Percentiles rank a stretch among this genome's conserved stretches.
phyloP scores from a whole-genome alignment of 1,140 invertebrate species.

The Euwallacea fornicatus region DNA sequence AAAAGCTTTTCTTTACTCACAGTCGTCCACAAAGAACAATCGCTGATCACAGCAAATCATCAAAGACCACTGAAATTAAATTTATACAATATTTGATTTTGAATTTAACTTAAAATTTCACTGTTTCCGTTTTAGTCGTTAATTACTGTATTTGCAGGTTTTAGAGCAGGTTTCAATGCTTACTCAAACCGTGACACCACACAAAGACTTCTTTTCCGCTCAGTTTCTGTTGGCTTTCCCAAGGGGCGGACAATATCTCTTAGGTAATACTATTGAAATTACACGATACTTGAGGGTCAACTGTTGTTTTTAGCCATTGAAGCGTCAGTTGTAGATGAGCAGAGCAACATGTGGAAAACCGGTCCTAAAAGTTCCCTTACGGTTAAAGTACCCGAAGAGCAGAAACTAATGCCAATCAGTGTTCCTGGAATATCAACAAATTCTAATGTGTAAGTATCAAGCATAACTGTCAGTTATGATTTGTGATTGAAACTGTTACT shows the following conservation, averaged over 20 bases:
- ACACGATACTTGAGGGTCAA: background rate
- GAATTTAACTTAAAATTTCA: too few relatives aligned
- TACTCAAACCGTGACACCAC: conserved; percentile 69
- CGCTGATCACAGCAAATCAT: too few relatives aligned
- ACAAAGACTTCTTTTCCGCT: conserved; percentile 79
- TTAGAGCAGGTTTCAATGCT: conserved; percentile 47
- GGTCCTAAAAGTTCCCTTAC: conserved; percentile 68
- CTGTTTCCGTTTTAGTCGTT: background rate
- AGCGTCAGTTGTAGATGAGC: conserved; percentile 72
- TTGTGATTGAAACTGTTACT: conserved; percentile 14
- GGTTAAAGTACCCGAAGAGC: conserved; percentile 73
- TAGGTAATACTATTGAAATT: conserved; percentile 8
- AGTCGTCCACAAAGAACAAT: too few relatives aligned
- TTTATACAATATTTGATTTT: too few relatives aligned
- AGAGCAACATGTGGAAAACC: conserved; percentile 73
- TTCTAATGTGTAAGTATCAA: conserved; percentile 49
- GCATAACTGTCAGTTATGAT: too few relatives aligned
- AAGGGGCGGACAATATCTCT: conserved; percentile 58
- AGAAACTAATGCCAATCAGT: conserved; percentile 50
- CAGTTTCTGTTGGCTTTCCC: conserved; percentile 71
- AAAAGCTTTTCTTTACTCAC: too few relatives aligned
- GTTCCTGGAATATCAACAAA: conserved; percentile 51
- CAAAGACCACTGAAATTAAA: background rate
- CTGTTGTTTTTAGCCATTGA: conserved; percentile 63
- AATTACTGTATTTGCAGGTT: conserved; percentile 35